These are phyloP conservation scores for Crenichthys baileyi DNA, from an alignment of 2,797 vertebrate genomes.

Conservation along the genomic window DNA sequence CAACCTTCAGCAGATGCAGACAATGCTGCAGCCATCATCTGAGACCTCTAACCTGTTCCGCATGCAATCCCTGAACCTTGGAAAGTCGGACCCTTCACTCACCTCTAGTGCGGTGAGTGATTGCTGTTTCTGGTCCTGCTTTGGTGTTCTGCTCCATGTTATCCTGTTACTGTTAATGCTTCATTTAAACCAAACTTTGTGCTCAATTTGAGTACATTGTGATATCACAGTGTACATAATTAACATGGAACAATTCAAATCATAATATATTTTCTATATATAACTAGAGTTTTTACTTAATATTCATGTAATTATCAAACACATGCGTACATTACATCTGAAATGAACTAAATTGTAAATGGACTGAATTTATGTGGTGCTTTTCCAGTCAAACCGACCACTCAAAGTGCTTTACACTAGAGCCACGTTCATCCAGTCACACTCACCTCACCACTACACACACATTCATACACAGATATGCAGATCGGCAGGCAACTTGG, in stretches of 20 bases:
- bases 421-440: too few relatives aligned
- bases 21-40: slow-evolving; percentile 71
- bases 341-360: too few relatives aligned
- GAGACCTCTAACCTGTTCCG: slow-evolving; percentile 93
- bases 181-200: not conserved
- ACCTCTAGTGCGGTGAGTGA: slow-evolving; percentile 90
- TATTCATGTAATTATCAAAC: not conserved
- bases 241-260: not conserved
- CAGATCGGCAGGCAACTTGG: too few relatives aligned
- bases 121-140: not conserved
- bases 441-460: too few relatives aligned
- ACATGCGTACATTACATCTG: not conserved
- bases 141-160: not conserved
- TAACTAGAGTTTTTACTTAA: not conserved
- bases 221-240: too few relatives aligned
- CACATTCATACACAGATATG: too few relatives aligned
- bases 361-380: too few relatives aligned
- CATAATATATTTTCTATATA: not conserved
- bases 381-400: too few relatives aligned
- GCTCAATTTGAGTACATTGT: not conserved
- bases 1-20: slow-evolving; percentile 70
- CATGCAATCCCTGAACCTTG: slow-evolving; percentile 89
- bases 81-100: slow-evolving; percentile 94
- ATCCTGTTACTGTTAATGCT: not conserved
- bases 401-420: too few relatives aligned